Evolutionary conservation across 1,140 invertebrate species (phyloP).

Genomic region (Pentalonia nigronervosa): DNA sequence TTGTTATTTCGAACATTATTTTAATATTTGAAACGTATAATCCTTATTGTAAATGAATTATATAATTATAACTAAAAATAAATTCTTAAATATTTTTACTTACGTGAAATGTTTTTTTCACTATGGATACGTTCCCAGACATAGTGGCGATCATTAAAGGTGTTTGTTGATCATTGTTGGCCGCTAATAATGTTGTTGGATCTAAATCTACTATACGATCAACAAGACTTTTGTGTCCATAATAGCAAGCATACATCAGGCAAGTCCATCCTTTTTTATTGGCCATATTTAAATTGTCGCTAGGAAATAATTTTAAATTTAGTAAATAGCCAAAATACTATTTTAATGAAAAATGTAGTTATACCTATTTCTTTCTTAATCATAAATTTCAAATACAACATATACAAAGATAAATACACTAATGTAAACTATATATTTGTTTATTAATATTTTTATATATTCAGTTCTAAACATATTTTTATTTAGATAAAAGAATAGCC

Average conservation of each 20-base stretch:
- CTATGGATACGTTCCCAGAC: slow-evolving; percentile 50
- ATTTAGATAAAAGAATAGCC: too few species aligned
- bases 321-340: neutral
- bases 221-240: slow-evolving; percentile 40
- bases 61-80: neutral
- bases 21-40: neutral
- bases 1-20: neutral
- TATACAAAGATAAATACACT: neutral
- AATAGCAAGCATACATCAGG: slow-evolving; percentile 54
- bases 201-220: slow-evolving; percentile 40
- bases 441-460: neutral
- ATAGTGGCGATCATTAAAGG: slow-evolving; percentile 45
- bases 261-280: slow-evolving; percentile 56
- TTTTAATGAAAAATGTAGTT: neutral
- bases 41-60: neutral
- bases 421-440: neutral
- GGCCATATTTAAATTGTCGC: slow-evolving; percentile 17
- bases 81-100: neutral
- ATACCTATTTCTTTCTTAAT: neutral
- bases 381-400: neutral
- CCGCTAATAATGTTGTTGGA: slow-evolving; percentile 12
- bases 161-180: slow-evolving; percentile 42
- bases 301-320: neutral
- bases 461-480: neutral
- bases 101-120: slow-evolving; percentile 49